A percentile compares a stretch with the other conserved stretches of the same genome.
phyloP scores from a whole-genome alignment of 2,888 invertebrate genomes.

The Nectonema munidae region DNA sequence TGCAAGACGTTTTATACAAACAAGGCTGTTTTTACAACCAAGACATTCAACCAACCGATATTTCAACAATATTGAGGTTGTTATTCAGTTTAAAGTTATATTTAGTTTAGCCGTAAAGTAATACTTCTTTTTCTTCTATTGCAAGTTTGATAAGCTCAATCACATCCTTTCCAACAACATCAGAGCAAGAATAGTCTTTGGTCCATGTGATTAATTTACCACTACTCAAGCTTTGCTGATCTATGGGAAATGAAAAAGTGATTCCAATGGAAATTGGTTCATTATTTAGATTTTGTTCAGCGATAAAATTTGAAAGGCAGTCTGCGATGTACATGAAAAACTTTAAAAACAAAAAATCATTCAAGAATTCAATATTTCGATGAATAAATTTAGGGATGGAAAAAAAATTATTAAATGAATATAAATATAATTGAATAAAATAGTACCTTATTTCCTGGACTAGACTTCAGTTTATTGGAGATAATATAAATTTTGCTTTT shows the following conservation, averaged over 20 bases:
- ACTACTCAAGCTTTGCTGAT: slow-evolving; percentile 49
- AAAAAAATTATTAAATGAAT: too few relatives aligned
- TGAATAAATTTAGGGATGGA: too few relatives aligned
- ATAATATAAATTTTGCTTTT: slow-evolving; percentile 83
- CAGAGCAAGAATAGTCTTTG: slow-evolving; percentile 70
- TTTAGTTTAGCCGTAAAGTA: too few relatives aligned
- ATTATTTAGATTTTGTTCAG: slow-evolving; percentile 40
- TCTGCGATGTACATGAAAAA: slow-evolving; percentile 79
- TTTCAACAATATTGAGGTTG: too few relatives aligned
- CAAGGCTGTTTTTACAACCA: too few relatives aligned
- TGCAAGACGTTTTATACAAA: too few relatives aligned
- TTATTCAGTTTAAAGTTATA: too few relatives aligned
- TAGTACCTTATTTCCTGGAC: slow-evolving; percentile 39
- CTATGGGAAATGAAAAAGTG: slow-evolving; percentile 74
- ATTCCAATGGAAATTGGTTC: slow-evolving; percentile 58
- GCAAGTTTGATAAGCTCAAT: slow-evolving; percentile 55
- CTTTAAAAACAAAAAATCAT: too few relatives aligned
- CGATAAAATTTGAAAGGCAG: slow-evolving; percentile 58
- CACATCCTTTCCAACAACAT: slow-evolving; percentile 59
- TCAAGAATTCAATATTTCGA: too few relatives aligned
- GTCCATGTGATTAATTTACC: slow-evolving; percentile 55
- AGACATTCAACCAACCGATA: too few relatives aligned
- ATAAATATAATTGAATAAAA: too few relatives aligned
- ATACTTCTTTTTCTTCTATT: slow-evolving; percentile 44
- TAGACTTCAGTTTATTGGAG: slow-evolving; percentile 66